A percentile compares a stretch with the other conserved stretches of the same genome.
Conservation (phyloP, 2,888 invertebrate genomes). For the Teleogryllus oceanicus region DNA sequence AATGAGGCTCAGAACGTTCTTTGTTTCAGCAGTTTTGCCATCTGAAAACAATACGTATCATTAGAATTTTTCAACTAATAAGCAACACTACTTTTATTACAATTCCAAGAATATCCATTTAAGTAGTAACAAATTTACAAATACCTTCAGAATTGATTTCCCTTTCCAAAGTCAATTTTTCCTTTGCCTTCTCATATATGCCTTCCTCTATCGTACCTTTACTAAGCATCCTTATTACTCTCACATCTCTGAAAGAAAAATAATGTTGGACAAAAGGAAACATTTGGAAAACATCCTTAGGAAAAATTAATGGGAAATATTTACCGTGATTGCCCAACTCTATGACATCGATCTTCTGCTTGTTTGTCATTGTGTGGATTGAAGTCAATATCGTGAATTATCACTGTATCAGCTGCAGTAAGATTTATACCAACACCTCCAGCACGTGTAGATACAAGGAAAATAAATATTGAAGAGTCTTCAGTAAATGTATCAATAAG, state of each 20-base stretch:
- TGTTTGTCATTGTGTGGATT: constrained; percentile 99
- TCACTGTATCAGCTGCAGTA: constrained; percentile 90
- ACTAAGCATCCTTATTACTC: constrained; percentile 78
- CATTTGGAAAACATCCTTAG: neutral
- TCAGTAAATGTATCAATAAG: constrained; percentile 85
- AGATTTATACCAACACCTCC: constrained; percentile 95
- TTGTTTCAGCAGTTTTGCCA: constrained; percentile 68
- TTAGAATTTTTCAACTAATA: too few relatives aligned
- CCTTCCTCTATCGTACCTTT: constrained; percentile 89
- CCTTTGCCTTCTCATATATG: constrained; percentile 83
- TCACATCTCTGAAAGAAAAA: constrained; percentile 64
- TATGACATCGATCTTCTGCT: constrained; percentile 82
- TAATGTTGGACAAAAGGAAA: neutral
- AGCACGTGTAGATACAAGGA: constrained; percentile 87
- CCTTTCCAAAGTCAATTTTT: constrained; percentile 86
- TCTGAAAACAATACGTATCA: constrained; percentile 47
- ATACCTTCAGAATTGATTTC: constrained; percentile 71
- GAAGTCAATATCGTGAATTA: constrained; percentile 96
- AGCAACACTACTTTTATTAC: too few relatives aligned
- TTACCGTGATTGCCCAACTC: constrained; percentile 60
- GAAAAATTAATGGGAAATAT: neutral
- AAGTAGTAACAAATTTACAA: constrained; percentile 36
- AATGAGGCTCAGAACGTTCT: constrained; percentile 74
- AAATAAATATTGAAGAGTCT: constrained; percentile 77
- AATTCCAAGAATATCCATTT: constrained; percentile 40